Evolutionary conservation across 2,888 invertebrate species (phyloP).

Genomic region (Junonia oenone): DNA sequence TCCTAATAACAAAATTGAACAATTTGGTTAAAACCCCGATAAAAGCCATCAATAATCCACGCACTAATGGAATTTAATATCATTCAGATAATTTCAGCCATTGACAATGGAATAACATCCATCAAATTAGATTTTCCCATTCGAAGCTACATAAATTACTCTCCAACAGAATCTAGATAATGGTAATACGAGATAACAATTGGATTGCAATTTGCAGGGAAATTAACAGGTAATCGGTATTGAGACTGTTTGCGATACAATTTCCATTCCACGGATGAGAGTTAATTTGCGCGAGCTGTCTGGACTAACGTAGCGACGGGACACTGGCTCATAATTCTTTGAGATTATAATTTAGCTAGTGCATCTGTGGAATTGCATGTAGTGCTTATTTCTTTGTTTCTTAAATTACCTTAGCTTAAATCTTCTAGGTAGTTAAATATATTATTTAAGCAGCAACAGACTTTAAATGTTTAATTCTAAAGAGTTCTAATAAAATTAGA

Average conservation of each 20-base stretch:
- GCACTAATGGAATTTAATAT: background rate
- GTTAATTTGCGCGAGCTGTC: constrained; percentile 23
- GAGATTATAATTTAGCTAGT: constrained; percentile 8
- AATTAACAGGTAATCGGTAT: constrained; percentile 29
- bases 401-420: background rate
- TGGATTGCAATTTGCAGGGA: constrained; percentile 20
- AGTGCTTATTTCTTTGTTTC: background rate
- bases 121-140: background rate
- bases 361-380: background rate
- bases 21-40: background rate
- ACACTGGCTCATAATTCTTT: constrained; percentile 11
- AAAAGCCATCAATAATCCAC: background rate
- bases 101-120: background rate
- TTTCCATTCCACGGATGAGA: constrained; percentile 20
- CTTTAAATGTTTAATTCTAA: no score
- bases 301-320: constrained; percentile 11
- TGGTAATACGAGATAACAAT: constrained; percentile 21
- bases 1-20: background rate
- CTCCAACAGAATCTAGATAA: constrained; percentile 11
- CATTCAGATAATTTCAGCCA: background rate
- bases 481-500: no score
- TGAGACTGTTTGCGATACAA: constrained; percentile 27
- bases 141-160: background rate
- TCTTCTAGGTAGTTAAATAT: background rate
- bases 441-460: no score